A percentile compares a stretch with the other conserved stretches of the same genome.
These are phyloP conservation scores for Myotis lucifugus DNA, from an alignment of 2,113 vertebrate species.

Conservation along the genomic window DNA sequence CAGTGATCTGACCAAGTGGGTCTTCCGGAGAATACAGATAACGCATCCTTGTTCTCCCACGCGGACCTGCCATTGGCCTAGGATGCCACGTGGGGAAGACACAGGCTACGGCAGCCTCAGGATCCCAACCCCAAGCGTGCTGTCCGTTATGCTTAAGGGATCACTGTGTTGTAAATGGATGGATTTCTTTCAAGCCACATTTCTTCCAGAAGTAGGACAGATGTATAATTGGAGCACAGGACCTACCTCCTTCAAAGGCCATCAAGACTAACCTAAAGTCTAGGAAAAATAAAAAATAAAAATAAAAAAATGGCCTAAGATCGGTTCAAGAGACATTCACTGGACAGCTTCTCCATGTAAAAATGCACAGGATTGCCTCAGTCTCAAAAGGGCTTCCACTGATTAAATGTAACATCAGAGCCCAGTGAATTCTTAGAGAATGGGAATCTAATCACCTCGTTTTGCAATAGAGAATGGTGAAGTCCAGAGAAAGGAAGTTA, in stretches of 20 bases:
- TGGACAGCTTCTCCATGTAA: background rate
- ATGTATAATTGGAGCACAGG: background rate
- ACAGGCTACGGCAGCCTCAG: background rate
- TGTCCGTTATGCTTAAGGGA: background rate
- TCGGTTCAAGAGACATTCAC: background rate
- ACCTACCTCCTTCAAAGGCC: constrained; percentile 25
- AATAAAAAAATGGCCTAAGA: background rate
- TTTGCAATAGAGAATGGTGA: background rate
- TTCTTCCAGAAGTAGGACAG: background rate
- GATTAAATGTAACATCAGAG: background rate
- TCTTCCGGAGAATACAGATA: background rate
- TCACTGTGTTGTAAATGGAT: background rate
- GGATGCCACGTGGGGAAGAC: accelerated
- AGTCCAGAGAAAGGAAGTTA: background rate
- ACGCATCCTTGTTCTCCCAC: accelerated
- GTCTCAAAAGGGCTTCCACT: background rate
- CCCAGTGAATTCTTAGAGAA: background rate
- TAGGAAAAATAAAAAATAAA: background rate
- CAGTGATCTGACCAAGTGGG: no score
- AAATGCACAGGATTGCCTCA: background rate
- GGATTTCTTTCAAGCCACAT: background rate
- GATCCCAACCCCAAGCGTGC: accelerated
- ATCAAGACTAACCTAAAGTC: constrained; percentile 21
- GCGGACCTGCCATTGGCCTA: accelerated
- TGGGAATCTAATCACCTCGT: background rate